Evolutionary conservation across 2,113 vertebrate species (phyloP).

Genomic region (Hippocampus barbouri): DNA sequence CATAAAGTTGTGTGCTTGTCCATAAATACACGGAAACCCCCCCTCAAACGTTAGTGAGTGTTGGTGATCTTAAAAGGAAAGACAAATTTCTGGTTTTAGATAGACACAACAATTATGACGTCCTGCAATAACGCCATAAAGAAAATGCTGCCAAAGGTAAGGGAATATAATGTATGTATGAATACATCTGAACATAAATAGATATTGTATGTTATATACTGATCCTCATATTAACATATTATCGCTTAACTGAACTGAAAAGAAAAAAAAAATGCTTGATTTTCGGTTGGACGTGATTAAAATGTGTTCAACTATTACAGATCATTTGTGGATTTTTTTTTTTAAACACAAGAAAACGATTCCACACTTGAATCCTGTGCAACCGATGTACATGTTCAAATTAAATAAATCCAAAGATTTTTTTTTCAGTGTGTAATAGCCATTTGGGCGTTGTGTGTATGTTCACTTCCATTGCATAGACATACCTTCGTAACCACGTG

Average conservation of each 20-base stretch:
- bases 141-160: slow-evolving; percentile 88
- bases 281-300: too few species aligned
- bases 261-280: too few species aligned
- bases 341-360: too few species aligned
- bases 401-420: too few species aligned
- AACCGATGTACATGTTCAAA: too few species aligned
- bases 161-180: slow-evolving; percentile 5
- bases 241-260: neutral
- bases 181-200: too few species aligned
- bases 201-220: neutral
- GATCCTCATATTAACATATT: neutral
- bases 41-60: fast-evolving
- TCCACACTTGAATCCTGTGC: too few species aligned
- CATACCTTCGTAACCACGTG: slow-evolving; percentile 82
- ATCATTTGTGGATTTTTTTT: too few species aligned
- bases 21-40: neutral
- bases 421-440: too few species aligned
- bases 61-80: neutral
- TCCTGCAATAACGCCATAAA: slow-evolving; percentile 65
- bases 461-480: slow-evolving; percentile 54
- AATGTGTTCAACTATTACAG: too few species aligned
- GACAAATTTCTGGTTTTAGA: neutral
- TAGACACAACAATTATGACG: slow-evolving; percentile 62
- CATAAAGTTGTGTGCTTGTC: slow-evolving; percentile 24
- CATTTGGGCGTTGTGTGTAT: too few species aligned